Evolutionary conservation across 2,888 invertebrate species (phyloP).

Genomic region (Chydorus sphaericus): DNA sequence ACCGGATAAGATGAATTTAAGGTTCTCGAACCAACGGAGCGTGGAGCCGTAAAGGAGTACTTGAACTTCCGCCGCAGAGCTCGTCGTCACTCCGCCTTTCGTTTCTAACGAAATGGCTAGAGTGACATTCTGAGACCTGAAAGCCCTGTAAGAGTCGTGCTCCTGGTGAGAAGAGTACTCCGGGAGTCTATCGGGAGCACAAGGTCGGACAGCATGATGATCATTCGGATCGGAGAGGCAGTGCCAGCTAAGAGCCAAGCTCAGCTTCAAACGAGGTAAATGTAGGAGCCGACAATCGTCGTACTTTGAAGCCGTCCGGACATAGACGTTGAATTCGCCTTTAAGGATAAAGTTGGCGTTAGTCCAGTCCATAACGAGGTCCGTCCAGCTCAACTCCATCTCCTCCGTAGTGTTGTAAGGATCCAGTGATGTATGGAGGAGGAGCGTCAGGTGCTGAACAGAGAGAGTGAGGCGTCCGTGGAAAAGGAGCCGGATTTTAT

Average conservation of each 20-base stretch:
- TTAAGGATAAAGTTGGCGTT: slow-evolving; percentile 79
- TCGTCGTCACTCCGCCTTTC: slow-evolving; percentile 31
- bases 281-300: slow-evolving; percentile 91
- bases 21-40: slow-evolving; percentile 84
- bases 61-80: slow-evolving; percentile 16
- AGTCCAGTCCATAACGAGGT: slow-evolving; percentile 89
- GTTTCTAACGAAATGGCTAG: slow-evolving; percentile 65
- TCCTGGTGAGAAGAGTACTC: slow-evolving; percentile 87
- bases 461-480: slow-evolving; percentile 86
- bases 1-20: slow-evolving; percentile 74
- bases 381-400: slow-evolving; percentile 93
- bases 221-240: slow-evolving; percentile 88
- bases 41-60: slow-evolving; percentile 84
- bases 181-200: slow-evolving; percentile 88
- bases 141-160: slow-evolving; percentile 38
- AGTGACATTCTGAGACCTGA: slow-evolving; percentile 73
- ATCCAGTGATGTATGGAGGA: slow-evolving; percentile 88
- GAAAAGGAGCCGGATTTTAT: slow-evolving; percentile 77
- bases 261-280: slow-evolving; percentile 72
- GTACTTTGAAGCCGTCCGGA: slow-evolving; percentile 94
- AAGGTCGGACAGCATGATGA: slow-evolving; percentile 87
- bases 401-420: slow-evolving; percentile 98
- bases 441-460: slow-evolving; percentile 71
- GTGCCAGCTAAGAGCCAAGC: slow-evolving; percentile 73
- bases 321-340: slow-evolving; percentile 85